phyloP scores from a whole-genome alignment of 2,113 vertebrate species.

The Picathartes gymnocephalus region DNA sequence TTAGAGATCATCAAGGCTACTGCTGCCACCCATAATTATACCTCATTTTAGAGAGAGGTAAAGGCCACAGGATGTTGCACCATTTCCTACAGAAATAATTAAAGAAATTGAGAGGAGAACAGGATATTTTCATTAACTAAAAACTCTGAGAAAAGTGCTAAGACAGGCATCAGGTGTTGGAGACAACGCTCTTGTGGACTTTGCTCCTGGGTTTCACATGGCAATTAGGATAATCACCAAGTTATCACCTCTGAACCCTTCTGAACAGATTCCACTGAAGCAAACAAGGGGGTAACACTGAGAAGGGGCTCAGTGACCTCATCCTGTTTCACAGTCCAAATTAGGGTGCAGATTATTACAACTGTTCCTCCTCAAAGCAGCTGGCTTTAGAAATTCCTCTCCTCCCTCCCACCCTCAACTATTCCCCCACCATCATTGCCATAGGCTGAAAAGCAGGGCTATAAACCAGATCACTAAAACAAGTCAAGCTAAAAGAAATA shows the following conservation, averaged over 20 bases:
- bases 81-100: neutral
- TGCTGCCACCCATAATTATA: conserved; percentile 19
- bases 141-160: conserved; percentile 10
- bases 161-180: neutral
- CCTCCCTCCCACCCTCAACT: neutral
- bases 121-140: neutral
- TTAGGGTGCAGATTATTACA: neutral
- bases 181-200: neutral
- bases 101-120: neutral
- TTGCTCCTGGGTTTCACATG: neutral
- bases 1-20: neutral
- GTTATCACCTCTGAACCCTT: neutral
- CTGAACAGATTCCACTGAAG: neutral
- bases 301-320: neutral
- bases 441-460: neutral
- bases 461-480: neutral
- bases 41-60: neutral
- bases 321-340: neutral
- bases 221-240: neutral
- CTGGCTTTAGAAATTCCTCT: neutral
- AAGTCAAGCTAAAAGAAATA: neutral
- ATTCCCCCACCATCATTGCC: neutral
- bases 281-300: neutral
- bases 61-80: neutral
- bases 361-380: neutral